Base-by-base conservation (phyloP, 2,113 vertebrate species). In the Echinops telfairi region DNA sequence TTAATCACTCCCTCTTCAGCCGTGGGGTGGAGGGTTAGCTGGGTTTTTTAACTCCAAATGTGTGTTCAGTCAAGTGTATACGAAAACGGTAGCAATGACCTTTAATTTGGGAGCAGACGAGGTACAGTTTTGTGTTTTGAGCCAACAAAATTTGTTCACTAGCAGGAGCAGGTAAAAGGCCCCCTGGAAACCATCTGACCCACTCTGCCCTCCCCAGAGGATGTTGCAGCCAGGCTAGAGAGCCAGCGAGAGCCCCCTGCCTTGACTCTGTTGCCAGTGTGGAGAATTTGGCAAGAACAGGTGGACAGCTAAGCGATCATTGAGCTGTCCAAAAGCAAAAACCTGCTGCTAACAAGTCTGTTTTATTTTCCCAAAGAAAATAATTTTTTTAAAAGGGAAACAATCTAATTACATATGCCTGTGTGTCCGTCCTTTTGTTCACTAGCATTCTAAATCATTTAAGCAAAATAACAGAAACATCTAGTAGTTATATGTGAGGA, bases 71-170 rank as follows among this genome's bases (percentile, higher is more conserved):
- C 29, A 95, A 66, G 36, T 68, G 1, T 19, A 29, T 81, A 38
- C 92, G 58, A 92, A 94, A 95, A 83, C 6, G 73, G 25, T 27
- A 47, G 68, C 2, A 40, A 16, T 94, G 66, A 89, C 64, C 29
- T 94, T 83, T 90, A 83, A 60, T 79, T 93, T 57, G 80, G 40
- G 64, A 16, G 12, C 36, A 38, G 62, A 93, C 23, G 23, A 91
- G 86, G 31, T 83, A 83, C 33, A 91, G 23, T 89, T 93, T 93
- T 9, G 19, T 93, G 83, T 96, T 95, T 92, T 89, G 76, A 90
- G 23, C 33, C 47, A 53, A 53, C 47, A 53, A 14, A 29, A 38
- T 17, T 90, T 94, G 2, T 89, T 97, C 43, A 38, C 94, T 94
- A 93, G 62, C 92, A 40, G 96, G 95, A 95, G 22, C 11, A 76